Base-by-base conservation (phyloP, 2,113 vertebrate genomes). In the Mellivora capensis region DNA sequence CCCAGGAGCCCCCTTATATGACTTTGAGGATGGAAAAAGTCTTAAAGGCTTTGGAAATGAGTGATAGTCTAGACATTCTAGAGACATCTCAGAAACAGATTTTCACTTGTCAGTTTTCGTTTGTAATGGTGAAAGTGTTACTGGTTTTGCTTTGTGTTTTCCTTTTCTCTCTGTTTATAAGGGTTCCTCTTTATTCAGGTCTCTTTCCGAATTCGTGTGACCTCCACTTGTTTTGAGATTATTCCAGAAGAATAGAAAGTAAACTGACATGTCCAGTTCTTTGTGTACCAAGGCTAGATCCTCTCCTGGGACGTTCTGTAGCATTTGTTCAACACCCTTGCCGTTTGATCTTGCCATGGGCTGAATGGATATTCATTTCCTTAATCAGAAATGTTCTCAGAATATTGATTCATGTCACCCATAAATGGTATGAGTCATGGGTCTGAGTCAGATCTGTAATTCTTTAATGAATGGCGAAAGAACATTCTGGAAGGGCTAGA, bases 401-500 rank as follows among this genome's bases (percentile, higher is more conserved):
- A 95, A 44, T 86, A 54, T 93, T 77, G 85, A 37, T 77, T 95
- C 76, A 29, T 82, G 88, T 90, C 91, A 77, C 71, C 84, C 25
- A 0, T 77, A 52, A 85, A 21, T 91, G 42, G 7, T 17, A 10
- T 47, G 74, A 47, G 42, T 31, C 87, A 18, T 72, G 93, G 49
- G 44, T 72, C 47, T 98, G 96, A 97, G 72, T 98, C 95, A 96
- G 95, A 57, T 94, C n/a, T 80, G 67, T 74, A 82, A 61, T 90
- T 90, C 80, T 96, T 84, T 94, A 95, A 93, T 97, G 94, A 96
- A 86, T 88, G 79, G 79, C 57, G n/a, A 94, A 71, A 77, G 94
- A 86, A 94, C 93, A 96, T 97, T 97, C 95, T 91, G 93, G 86
- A 97, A 90, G 23, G 39, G 52, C 59, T 81, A 90, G 7, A 62